Percentiles rank a stretch among this genome's conserved stretches.
These are phyloP conservation scores for Drosophila mimetica DNA, from an alignment of 2,888 invertebrate species.

Conservation along the genomic window DNA sequence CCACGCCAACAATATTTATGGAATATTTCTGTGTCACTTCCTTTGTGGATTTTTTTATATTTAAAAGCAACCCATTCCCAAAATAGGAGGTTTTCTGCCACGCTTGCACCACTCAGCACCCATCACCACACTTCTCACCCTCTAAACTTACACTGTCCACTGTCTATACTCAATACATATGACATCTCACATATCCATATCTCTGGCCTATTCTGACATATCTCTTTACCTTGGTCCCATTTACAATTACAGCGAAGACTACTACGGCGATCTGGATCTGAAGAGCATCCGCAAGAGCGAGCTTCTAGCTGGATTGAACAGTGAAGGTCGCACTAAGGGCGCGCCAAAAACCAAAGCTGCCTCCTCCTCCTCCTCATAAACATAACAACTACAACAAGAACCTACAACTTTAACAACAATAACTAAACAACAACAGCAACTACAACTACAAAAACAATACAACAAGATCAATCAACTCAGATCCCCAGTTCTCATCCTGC, in stretches of 20 bases:
- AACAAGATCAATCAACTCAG: slow-evolving; percentile 70
- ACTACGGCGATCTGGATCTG: slow-evolving; percentile 97
- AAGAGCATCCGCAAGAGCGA: slow-evolving; percentile 98
- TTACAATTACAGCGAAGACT: slow-evolving; percentile 94
- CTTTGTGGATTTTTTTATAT: slow-evolving; percentile 8
- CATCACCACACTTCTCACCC: slow-evolving; percentile 23
- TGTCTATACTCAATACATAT: slow-evolving; percentile 19
- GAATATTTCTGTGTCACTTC: neutral
- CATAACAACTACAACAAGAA: slow-evolving; percentile 60
- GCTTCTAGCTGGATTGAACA: slow-evolving; percentile 90
- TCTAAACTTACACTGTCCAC: slow-evolving; percentile 13
- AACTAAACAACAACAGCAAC: slow-evolving; percentile 40
- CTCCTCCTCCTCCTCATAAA: slow-evolving; percentile 82
- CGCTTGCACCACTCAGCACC: slow-evolving; percentile 55
- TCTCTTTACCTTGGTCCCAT: slow-evolving; percentile 76
- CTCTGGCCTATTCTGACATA: slow-evolving; percentile 82
- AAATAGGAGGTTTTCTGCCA: slow-evolving; percentile 30
- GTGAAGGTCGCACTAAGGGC: slow-evolving; percentile 84
- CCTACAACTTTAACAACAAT: slow-evolving; percentile 51
- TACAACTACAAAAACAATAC: slow-evolving; percentile 50
- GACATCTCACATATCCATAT: slow-evolving; percentile 53
- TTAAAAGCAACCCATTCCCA: no score
- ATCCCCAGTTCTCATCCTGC: slow-evolving; percentile 50
- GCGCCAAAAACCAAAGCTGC: slow-evolving; percentile 85
- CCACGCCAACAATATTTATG: no score